phyloP scores from a whole-genome alignment of 2,113 vertebrate species.

The Candoia aspera region DNA sequence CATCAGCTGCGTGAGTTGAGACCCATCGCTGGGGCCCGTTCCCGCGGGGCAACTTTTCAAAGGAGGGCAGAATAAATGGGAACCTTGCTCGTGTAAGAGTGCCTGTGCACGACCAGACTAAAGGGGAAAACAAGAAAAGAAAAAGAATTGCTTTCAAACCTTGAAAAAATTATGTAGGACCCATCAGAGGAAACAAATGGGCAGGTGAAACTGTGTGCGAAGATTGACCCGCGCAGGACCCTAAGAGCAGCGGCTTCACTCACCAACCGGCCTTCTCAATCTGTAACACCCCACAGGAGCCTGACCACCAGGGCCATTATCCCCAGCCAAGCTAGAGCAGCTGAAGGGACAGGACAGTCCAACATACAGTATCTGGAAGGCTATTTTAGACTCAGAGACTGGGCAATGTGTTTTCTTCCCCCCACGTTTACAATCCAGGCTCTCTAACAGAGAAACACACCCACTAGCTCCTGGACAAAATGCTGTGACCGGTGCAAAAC shows the following conservation, averaged over 20 bases:
- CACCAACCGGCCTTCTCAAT: neutral
- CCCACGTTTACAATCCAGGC: too few species aligned
- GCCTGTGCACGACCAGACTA: fast-evolving
- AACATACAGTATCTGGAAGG: too few species aligned
- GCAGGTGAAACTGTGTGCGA: neutral
- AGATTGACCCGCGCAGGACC: neutral
- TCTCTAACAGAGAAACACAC: neutral
- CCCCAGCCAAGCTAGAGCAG: neutral
- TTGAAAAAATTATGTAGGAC: neutral
- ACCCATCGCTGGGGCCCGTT: conserved; percentile 15
- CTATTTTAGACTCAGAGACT: too few species aligned
- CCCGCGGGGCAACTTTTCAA: neutral
- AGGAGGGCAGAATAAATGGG: neutral
- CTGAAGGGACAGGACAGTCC: neutral
- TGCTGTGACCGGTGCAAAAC: neutral
- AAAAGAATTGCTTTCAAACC: neutral
- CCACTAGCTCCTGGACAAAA: too few species aligned
- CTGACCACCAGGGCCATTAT: neutral
- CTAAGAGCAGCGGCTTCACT: neutral
- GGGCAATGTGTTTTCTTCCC: too few species aligned
- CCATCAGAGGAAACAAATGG: too few species aligned
- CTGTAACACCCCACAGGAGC: neutral
- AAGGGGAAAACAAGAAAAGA: neutral
- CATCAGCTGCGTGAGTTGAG: neutral
- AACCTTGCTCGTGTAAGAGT: neutral